Evolutionary conservation across 64 coral and sea anemone genomes (phyloP).

Genomic region (Platygyra sinensis): DNA sequence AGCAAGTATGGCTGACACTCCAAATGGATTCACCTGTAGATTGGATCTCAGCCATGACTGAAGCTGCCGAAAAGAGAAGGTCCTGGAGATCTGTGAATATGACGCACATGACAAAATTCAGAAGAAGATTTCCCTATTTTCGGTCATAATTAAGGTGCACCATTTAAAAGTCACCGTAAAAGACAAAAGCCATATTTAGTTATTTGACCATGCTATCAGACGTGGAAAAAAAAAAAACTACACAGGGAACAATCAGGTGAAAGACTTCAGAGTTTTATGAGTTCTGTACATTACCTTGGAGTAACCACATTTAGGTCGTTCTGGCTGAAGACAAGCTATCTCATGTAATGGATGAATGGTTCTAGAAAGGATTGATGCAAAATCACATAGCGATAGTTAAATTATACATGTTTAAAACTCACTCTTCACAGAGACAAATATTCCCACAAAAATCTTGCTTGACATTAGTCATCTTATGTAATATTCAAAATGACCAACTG

Average conservation of each 20-base stretch:
- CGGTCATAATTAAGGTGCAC: too few relatives aligned
- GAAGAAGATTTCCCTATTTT: too few relatives aligned
- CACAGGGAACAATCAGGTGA: too few relatives aligned
- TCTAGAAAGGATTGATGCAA: slow-evolving; percentile 47
- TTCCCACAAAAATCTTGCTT: neutral
- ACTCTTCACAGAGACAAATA: too few relatives aligned
- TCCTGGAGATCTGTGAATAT: slow-evolving; percentile 73
- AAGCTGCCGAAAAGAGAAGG: slow-evolving; percentile 91
- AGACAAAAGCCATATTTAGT: too few relatives aligned
- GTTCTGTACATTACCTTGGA: slow-evolving; percentile 73
- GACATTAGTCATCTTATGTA: too few relatives aligned
- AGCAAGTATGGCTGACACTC: slow-evolving; percentile 88
- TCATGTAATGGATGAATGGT: slow-evolving; percentile 79
- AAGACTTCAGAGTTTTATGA: neutral
- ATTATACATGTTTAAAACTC: too few relatives aligned
- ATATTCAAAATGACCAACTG: too few relatives aligned
- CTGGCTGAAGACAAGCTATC: slow-evolving; percentile 74
- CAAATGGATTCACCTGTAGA: slow-evolving; percentile 88
- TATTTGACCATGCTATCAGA: too few relatives aligned
- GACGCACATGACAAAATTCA: neutral
- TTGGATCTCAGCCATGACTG: slow-evolving; percentile 92
- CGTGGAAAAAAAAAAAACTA: too few relatives aligned
- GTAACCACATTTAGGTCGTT: slow-evolving; percentile 76
- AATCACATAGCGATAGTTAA: neutral
- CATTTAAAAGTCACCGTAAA: too few relatives aligned